Evolutionary conservation across 2,888 invertebrate genomes (phyloP).

Genomic region (Didymodactylos carnosus): DNA sequence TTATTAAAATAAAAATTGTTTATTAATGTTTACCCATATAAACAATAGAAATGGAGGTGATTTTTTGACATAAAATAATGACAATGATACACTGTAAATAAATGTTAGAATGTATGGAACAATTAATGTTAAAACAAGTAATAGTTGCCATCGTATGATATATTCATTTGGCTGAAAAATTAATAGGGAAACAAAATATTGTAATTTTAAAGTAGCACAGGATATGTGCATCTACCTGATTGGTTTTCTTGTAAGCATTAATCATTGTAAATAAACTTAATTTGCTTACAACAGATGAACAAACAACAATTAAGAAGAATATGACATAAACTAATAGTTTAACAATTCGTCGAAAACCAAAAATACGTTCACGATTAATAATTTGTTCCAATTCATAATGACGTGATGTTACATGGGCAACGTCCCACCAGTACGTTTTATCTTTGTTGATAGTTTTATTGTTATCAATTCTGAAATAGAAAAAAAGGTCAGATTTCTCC

Average conservation of each 20-base stretch:
- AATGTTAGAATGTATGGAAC: conserved; percentile 8
- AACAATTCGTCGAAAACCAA: conserved; percentile 6
- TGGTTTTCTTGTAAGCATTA: conserved; percentile 2
- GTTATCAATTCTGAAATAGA: background rate
- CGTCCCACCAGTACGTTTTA: conserved; percentile 12
- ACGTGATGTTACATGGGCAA: conserved; percentile 11
- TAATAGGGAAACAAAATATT: background rate
- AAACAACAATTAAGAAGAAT: conserved; percentile 5
- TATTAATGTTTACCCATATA: background rate
- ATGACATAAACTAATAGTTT: conserved; percentile 4
- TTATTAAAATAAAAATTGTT: background rate
- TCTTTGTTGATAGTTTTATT: background rate
- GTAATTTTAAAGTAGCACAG: background rate
- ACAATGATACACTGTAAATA: conserved; percentile 2
- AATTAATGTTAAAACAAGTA: background rate
- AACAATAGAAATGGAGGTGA: background rate
- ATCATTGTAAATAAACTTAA: conserved; percentile 10
- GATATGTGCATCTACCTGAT: background rate
- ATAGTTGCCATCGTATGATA: conserved; percentile 6
- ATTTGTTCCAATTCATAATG: conserved; percentile 13
- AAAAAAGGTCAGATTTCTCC: background rate
- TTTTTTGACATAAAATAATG: background rate
- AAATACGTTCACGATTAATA: background rate
- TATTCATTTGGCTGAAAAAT: conserved; percentile 4
- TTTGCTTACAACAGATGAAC: conserved; percentile 4